Evolutionary conservation across 2,113 vertebrate species (phyloP).

Genomic region (Sardina pilchardus): DNA sequence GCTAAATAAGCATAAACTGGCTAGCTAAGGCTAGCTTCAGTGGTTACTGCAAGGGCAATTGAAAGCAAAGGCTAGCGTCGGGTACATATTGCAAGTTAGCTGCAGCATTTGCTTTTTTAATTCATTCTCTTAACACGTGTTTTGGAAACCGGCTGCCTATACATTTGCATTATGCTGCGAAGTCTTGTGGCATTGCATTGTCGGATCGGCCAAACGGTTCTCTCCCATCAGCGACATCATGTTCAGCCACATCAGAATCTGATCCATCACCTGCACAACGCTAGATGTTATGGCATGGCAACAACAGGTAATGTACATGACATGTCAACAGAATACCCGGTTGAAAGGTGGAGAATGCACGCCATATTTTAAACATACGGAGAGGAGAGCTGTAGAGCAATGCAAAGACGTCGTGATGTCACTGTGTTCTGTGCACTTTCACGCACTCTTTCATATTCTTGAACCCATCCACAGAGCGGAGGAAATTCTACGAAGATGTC

Average conservation of each 20-base stretch:
- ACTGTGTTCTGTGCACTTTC: neutral
- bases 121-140: neutral
- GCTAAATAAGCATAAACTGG: neutral
- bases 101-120: slow-evolving; percentile 4
- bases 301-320: slow-evolving; percentile 34
- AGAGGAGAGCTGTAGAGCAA: neutral
- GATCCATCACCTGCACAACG: slow-evolving; percentile 25
- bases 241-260: neutral
- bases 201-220: slow-evolving; percentile 3
- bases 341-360: neutral
- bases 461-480: slow-evolving; percentile 76
- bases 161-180: slow-evolving; percentile 36
- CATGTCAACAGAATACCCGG: neutral
- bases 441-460: neutral
- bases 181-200: slow-evolving; percentile 31
- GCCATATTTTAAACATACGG: neutral
- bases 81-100: neutral
- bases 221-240: neutral
- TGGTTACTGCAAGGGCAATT: neutral
- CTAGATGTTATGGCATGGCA: slow-evolving; percentile 31
- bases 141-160: neutral
- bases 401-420: neutral
- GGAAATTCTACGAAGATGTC: slow-evolving; percentile 90
- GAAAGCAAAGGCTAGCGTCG: neutral
- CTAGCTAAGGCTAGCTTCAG: neutral